A percentile compares a stretch with the other conserved stretches of the same genome.
phyloP scores from a whole-genome alignment of 2,888 invertebrate species.

The Mycalesis mineus region DNA sequence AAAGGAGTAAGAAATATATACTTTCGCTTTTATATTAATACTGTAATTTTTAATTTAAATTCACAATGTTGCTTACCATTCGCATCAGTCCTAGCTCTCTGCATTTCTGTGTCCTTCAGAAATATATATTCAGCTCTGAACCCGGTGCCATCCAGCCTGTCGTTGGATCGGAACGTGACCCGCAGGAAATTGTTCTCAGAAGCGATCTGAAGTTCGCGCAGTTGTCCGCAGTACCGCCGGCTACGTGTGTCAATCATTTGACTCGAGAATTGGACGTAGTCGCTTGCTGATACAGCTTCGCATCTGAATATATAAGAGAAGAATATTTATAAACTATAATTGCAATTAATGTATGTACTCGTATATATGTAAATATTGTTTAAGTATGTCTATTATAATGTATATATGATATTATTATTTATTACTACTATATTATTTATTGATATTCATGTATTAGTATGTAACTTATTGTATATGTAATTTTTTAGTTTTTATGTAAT shows the following conservation, averaged over 20 bases:
- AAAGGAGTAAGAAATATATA: no score
- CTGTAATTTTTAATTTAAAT: no score
- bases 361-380: no score
- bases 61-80: slow-evolving; percentile 41
- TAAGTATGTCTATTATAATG: no score
- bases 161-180: slow-evolving; percentile 95
- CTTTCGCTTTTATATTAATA: no score
- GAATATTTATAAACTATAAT: no score
- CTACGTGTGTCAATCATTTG: slow-evolving; percentile 90
- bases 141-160: slow-evolving; percentile 94
- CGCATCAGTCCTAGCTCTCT: slow-evolving; percentile 59
- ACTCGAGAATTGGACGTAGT: slow-evolving; percentile 97
- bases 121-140: slow-evolving; percentile 95
- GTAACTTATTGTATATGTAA: no score
- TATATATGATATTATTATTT: no score
- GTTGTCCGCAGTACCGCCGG: slow-evolving; percentile 90
- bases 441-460: no score
- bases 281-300: slow-evolving; percentile 92
- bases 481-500: no score
- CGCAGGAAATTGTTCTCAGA: slow-evolving; percentile 95
- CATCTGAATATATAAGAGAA: slow-evolving; percentile 82
- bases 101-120: slow-evolving; percentile 81
- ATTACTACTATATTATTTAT: no score
- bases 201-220: slow-evolving; percentile 85
- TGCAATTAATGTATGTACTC: no score